Conservation (phyloP, 2,113 vertebrate genomes). For the Ahaetulla prasina region DNA sequence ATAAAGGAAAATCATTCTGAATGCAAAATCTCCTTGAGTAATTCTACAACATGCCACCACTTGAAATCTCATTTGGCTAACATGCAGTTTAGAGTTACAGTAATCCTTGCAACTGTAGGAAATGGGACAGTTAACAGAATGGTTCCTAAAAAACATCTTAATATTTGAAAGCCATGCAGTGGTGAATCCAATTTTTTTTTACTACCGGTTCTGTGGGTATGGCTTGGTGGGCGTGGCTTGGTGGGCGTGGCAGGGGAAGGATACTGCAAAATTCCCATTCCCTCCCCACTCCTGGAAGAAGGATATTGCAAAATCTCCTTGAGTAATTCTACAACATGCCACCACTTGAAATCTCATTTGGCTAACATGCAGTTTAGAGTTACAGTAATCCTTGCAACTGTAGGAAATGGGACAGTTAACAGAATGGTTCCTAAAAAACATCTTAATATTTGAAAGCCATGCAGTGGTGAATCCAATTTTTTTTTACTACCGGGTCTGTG, state of each 20-base stretch:
- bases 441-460: slow-evolving; percentile 45
- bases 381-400: slow-evolving; percentile 31
- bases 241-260: no score
- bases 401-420: slow-evolving; percentile 37
- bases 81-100: slow-evolving; percentile 36
- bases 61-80: slow-evolving; percentile 36
- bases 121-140: slow-evolving; percentile 42
- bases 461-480: no score
- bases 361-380: slow-evolving; percentile 39
- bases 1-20: not conserved
- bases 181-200: no score
- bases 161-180: slow-evolving; percentile 44
- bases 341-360: slow-evolving; percentile 38
- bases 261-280: no score
- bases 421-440: slow-evolving; percentile 49
- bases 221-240: no score
- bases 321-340: slow-evolving; percentile 26
- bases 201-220: no score
- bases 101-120: slow-evolving; percentile 34
- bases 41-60: slow-evolving; percentile 31
- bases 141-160: slow-evolving; percentile 48
- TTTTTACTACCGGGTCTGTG: no score
- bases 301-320: slow-evolving; percentile 35
- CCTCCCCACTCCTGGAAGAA: no score
- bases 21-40: slow-evolving; percentile 30